A percentile compares a stretch with the other conserved stretches of the same genome.
Evolutionary conservation across 2,888 invertebrate species (phyloP).

Genomic region (Antitype chi): DNA sequence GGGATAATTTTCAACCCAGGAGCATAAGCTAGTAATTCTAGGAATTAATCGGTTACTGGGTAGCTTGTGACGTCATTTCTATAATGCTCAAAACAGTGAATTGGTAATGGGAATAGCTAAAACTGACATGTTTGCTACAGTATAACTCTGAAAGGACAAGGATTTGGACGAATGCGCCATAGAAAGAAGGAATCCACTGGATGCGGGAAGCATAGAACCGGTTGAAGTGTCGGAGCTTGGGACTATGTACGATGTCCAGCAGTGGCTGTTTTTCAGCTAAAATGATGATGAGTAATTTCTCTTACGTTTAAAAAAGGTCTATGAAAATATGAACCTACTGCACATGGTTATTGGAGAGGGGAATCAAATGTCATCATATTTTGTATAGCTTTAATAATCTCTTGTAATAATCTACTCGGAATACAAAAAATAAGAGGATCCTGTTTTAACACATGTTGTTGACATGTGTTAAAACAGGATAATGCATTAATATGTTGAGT

Average conservation of each 20-base stretch:
- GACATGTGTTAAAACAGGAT: not conserved
- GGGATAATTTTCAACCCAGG: too few relatives aligned
- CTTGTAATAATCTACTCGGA: not conserved
- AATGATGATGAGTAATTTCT: too few relatives aligned
- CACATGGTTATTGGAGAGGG: not conserved
- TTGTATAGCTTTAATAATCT: not conserved
- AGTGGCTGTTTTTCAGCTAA: too few relatives aligned
- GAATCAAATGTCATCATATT: not conserved
- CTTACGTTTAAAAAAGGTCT: too few relatives aligned
- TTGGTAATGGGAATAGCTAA: not conserved
- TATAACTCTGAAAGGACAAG: not conserved
- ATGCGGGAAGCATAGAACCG: too few relatives aligned
- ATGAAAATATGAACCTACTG: too few relatives aligned
- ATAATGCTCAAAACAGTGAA: not conserved
- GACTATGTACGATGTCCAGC: too few relatives aligned
- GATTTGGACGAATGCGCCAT: not conserved
- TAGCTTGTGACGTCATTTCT: not conserved
- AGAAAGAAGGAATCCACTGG: not conserved
- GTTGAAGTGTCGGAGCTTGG: too few relatives aligned
- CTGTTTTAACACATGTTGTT: too few relatives aligned
- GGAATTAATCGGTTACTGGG: not conserved
- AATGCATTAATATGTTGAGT: not conserved
- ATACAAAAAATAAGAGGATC: too few relatives aligned
- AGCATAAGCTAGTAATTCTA: too few relatives aligned
- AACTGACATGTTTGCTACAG: not conserved